A percentile compares a stretch with the other conserved stretches of the same genome.
These are phyloP conservation scores for Trematomus loennbergii DNA, from an alignment of 2,113 vertebrate species.

Conservation along the genomic window DNA sequence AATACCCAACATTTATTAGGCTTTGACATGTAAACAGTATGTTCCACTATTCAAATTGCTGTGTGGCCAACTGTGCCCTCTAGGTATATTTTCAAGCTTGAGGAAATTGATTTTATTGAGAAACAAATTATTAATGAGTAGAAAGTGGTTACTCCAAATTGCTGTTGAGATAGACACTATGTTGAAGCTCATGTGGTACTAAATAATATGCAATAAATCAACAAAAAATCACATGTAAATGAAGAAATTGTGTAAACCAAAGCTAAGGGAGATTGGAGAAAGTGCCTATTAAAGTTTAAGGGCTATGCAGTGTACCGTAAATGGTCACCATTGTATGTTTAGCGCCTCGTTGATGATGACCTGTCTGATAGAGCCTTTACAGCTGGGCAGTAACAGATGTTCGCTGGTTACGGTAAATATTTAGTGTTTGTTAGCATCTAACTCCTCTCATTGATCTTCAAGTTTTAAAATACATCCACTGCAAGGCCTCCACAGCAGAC, in stretches of 20 bases:
- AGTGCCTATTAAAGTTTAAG: background rate
- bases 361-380: constrained; percentile 1
- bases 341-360: constrained; percentile 8
- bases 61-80: constrained; percentile 11
- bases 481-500: background rate
- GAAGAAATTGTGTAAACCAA: background rate
- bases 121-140: constrained; percentile 61
- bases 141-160: constrained; percentile 36
- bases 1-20: constrained; percentile 2
- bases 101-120: constrained; percentile 49
- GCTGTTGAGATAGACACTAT: constrained; percentile 3
- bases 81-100: constrained; percentile 12
- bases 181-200: background rate
- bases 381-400: background rate
- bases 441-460: background rate
- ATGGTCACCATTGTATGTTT: constrained; percentile 15
- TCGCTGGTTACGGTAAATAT: background rate
- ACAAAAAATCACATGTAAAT: background rate
- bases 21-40: constrained; percentile 15
- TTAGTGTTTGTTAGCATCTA: background rate
- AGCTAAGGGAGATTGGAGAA: background rate
- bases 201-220: background rate
- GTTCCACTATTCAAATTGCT: constrained; percentile 12
- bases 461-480: constrained; percentile 12
- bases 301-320: background rate